Evolutionary conservation across 2,888 invertebrate species (phyloP), one percentile per base, ranked within the genome.

Genomic region (Spodoptera littoralis): DNA sequence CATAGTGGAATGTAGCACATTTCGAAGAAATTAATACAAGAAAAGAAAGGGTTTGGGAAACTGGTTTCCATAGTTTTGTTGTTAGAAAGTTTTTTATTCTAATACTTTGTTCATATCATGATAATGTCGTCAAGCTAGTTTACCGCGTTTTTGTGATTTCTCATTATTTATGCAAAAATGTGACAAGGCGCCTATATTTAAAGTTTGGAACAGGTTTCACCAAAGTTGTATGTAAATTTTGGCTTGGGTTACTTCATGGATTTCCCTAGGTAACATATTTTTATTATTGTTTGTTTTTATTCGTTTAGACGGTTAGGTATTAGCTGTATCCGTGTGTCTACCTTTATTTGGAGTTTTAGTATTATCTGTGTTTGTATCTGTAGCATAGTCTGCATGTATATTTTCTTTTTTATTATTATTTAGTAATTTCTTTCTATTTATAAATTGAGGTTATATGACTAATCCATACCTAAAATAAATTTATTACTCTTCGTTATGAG

Each of bases 81-180:
- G 42, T 13, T 54, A 59, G 60, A 74, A 70, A 59, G 66, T 50
- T 49, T 47, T 22, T 46, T 45, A 51, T 4, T 50, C 3, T 24
- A 24, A 5, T 11, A 12, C 45, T 36, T 60, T 52, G n/a, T 44
- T 51, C 11, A 55, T 41, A 49, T 45, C 11, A 47, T 3, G 46
- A 9, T 47, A 30, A 30, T 46, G 42, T 54, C 27, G n/a, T 58
- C 12, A 60, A 48, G 24, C n/a, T 27, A 46, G 36, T 49, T 56
- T 55, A 47, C 13, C 13, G 2, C 36, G n/a, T 22, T 18, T 11
- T 22, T 42, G 41, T 22, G 11, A 11, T 46, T 44, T 58, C 52
- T 54, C 3, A 50, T 63, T 52, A 59, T 58, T 49, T 52, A 63
- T 63, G 46, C 50, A 60, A 65, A 52, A 58, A 55, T 73, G 36